Evolutionary conservation across 1,140 invertebrate species (phyloP).

Genomic region (Daktulosphaira vitifoliae): DNA sequence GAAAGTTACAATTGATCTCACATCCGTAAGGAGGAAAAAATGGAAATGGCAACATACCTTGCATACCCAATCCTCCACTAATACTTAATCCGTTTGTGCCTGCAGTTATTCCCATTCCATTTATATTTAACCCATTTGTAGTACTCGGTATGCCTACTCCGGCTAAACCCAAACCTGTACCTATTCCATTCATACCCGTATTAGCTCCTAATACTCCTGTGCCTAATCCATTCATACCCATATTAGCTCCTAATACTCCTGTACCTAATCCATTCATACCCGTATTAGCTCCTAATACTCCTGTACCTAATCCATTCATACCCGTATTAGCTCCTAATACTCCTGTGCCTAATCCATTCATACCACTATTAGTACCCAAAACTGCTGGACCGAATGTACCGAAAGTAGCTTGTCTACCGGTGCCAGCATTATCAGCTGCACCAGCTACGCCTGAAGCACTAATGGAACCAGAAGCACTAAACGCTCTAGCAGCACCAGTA

Average conservation of each 20-base stretch:
- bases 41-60: neutral
- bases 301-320: too few species aligned
- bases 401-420: too few species aligned
- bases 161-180: neutral
- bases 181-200: too few species aligned
- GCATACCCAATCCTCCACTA: too few species aligned
- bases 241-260: neutral
- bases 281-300: too few species aligned
- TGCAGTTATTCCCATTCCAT: neutral
- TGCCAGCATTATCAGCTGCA: too few species aligned
- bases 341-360: too few species aligned
- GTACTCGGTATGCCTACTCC: neutral
- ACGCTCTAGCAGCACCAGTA: too few species aligned
- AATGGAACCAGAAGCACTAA: too few species aligned
- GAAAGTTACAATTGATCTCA: neutral
- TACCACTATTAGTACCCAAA: neutral
- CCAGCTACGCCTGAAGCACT: too few species aligned
- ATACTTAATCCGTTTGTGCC: neutral
- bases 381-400: too few species aligned
- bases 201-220: neutral
- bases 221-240: too few species aligned
- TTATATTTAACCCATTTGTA: neutral
- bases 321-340: neutral
- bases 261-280: neutral
- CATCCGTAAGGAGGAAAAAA: conserved; percentile 17